A percentile compares a stretch with the other conserved stretches of the same genome.
Conservation (phyloP, 2,888 invertebrate genomes). For the Lomographa bimaculata region DNA sequence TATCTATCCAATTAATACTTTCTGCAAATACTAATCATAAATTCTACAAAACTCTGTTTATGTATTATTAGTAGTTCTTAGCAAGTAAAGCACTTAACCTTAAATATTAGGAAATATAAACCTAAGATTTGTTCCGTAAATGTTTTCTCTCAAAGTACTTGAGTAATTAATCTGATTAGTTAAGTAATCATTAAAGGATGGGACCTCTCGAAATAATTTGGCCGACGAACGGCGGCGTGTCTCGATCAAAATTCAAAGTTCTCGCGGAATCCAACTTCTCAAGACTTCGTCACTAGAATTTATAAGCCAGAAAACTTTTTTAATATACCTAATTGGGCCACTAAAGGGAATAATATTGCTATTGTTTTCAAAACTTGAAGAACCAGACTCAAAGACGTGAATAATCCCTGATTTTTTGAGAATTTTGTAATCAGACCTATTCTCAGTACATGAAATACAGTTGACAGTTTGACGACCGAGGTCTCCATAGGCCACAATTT, state of each 20-base stretch:
- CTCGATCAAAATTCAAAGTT: slow-evolving; percentile 38
- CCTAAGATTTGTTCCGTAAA: slow-evolving; percentile 15
- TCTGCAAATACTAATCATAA: too few relatives aligned
- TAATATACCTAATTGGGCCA: slow-evolving; percentile 46
- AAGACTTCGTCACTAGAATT: slow-evolving; percentile 36
- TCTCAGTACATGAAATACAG: too few relatives aligned
- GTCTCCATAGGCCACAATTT: too few relatives aligned
- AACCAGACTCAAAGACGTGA: too few relatives aligned
- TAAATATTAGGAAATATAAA: too few relatives aligned
- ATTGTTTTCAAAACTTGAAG: slow-evolving; percentile 4
- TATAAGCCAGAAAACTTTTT: slow-evolving; percentile 44
- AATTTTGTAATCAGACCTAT: too few relatives aligned
- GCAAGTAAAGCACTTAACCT: too few relatives aligned
- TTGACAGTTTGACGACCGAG: too few relatives aligned
- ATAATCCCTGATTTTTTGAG: too few relatives aligned
- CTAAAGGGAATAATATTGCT: slow-evolving; percentile 33
- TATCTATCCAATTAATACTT: too few relatives aligned
- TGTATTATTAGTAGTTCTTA: too few relatives aligned
- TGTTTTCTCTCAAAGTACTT: slow-evolving; percentile 19
- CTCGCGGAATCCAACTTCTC: slow-evolving; percentile 32
- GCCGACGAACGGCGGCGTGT: slow-evolving; percentile 25
- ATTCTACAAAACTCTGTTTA: too few relatives aligned
- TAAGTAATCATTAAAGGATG: slow-evolving; percentile 23
- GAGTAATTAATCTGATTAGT: slow-evolving; percentile 28
- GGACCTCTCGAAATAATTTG: slow-evolving; percentile 24